Conservation (phyloP, 2,888 invertebrate species). For the Dryococelus australis region DNA sequence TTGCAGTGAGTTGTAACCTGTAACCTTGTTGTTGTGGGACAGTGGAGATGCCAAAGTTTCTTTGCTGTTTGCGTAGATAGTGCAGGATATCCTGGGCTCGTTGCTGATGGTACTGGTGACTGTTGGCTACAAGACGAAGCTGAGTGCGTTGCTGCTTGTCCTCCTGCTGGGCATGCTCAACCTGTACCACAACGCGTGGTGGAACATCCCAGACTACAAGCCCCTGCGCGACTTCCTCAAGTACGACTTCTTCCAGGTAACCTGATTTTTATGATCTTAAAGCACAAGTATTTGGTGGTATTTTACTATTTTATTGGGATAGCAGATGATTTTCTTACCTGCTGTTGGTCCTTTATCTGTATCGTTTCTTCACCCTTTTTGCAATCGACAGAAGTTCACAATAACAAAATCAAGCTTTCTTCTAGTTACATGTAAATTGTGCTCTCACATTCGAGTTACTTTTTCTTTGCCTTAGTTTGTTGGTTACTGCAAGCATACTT, state of each 20-base stretch:
- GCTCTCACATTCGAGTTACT: no score
- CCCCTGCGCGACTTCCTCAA: slow-evolving; percentile 99
- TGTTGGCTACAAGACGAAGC: slow-evolving; percentile 97
- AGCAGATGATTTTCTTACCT: no score
- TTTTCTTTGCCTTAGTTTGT: no score
- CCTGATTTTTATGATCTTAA: neutral
- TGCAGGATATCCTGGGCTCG: slow-evolving; percentile 93
- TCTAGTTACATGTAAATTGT: no score
- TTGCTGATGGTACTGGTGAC: slow-evolving; percentile 95
- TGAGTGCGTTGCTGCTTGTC: slow-evolving; percentile 94
- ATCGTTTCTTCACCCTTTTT: no score
- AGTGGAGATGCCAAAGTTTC: no score
- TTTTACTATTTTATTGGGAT: neutral
- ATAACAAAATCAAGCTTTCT: no score
- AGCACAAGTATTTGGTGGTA: neutral
- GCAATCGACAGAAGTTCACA: no score
- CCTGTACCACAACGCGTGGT: slow-evolving; percentile 98
- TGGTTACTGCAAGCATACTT: no score
- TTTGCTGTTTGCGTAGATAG: slow-evolving; percentile 66
- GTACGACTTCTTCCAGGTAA: slow-evolving; percentile 99
- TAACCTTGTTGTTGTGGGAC: no score
- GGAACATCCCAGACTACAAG: slow-evolving; percentile 93
- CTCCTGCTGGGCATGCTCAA: slow-evolving; percentile 88
- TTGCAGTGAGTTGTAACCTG: no score
- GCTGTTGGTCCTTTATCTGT: no score